Base-by-base conservation (phyloP, 2,113 vertebrate species). In the Ictidomys tridecemlineatus region DNA sequence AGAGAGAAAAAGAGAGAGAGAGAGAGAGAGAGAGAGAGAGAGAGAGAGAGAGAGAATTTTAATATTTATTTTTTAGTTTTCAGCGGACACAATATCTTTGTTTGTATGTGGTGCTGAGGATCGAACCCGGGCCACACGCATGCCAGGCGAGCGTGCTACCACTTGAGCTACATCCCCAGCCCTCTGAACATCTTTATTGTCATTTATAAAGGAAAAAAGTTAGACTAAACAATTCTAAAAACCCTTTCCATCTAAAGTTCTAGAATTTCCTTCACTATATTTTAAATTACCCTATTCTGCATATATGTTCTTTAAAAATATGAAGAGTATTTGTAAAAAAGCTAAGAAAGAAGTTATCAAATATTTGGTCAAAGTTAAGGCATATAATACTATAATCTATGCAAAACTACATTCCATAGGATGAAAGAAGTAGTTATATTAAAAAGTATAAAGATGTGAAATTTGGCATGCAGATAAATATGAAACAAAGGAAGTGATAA, bases 341-440 rank as follows among this genome's bases (percentile, higher is more conserved):
- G 69, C 9, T 78, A 83, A 61, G 39, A 85, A 96, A 85, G 51
- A 86, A 69, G 26, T 67, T 51, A 77, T 22, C 70, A 91, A 96
- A 78, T 42, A 70, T 92, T 78, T 73, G 22, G 30, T 65, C 42
- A 78, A 13, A 32, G n/a, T 26, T 42, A 78, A 94, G 53, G 32
- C 42, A 88, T 61, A 78, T 5, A 78, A 70, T 65, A 72, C 13
- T 37, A 58, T 39, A 87, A 87, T 80, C 58, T 56, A 89, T 34
- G 37, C 32, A 95, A 85, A 89, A 13, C 14, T 34, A 79, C 6
- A 39, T 30, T 10, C 20, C 8, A 92, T 7, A 92, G 65, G 18
- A 91, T 83, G 28, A 96, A 9, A 92, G 51, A 79, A 79, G n/a
- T 37, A 69, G 32, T 86, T 91, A 53, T 78, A 69, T 48, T 69